Base-by-base conservation (phyloP, 2,113 vertebrate species). In the Cheirogaleus medius region DNA sequence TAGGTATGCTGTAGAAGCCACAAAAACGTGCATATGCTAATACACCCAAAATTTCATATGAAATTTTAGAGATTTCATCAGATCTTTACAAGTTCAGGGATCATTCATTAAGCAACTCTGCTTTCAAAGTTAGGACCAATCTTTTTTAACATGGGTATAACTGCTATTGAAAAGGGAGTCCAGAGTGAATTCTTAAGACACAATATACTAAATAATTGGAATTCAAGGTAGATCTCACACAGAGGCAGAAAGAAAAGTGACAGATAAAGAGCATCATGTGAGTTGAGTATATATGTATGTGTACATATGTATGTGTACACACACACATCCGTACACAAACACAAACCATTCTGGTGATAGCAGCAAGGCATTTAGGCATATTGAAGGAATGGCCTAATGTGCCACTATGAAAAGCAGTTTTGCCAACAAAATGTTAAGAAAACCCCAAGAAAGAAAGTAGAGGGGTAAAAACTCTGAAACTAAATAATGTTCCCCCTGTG, bases 1-100 rank as follows among this genome's bases (percentile, higher is more conserved):
- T 87, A 58, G 1, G 11, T 54, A 77, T 88, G 49, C 37, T 74
- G 25, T 0, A 94, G 23, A 90, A 71, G 23, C 10, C 63, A 80
- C 34, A 71, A 90, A 87, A n/a, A 90, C 69, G 39, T 2, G 84
- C 18, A 47, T 73, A 56, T 49, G 56, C 37, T 88, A 87, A 74
- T 17, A 92, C 7, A 23, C 8, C 34, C 37, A 86, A 78, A 90
- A 52, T 58, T 87, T 94, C 60, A 78, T 20, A 5, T 68, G n/a
- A 78, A 64, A 86, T 47, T 56, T 92, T 82, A 80, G 20, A 91
- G 56, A 85, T 52, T 86, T 93, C 54, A 89, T 66, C 93, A 73
- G 12, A 56, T 85, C 11, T 54, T 54, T 81, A 49, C 17, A 12
- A 37, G 27, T 32, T 94, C 20, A 90, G 47, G 47, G 39, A 85